Evolutionary conservation across 2,888 invertebrate genomes (phyloP).

Genomic region (Criorhina ranunculi): DNA sequence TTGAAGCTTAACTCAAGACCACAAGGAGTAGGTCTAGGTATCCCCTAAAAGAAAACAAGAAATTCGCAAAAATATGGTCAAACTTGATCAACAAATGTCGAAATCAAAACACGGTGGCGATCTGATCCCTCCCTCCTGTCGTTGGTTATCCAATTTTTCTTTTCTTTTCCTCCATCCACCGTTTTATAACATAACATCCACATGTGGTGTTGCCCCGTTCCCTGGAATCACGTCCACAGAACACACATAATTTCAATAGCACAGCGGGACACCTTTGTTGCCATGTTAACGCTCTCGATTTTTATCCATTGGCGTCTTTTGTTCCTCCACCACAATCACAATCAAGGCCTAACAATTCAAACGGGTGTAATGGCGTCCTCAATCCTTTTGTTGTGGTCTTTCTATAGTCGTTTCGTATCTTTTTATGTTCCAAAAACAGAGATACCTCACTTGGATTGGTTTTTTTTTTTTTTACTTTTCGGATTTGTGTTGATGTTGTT

Average conservation of each 20-base stretch:
- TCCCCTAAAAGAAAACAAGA: not conserved
- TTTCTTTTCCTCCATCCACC: conserved; percentile 5
- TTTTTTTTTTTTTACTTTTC: conserved; percentile 33
- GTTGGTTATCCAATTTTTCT: conserved; percentile 41
- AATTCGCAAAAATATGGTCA: too few relatives aligned
- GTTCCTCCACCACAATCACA: conserved; percentile 45
- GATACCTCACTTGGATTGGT: conserved; percentile 40
- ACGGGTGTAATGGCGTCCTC: conserved; percentile 74
- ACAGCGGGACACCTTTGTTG: conserved; percentile 84
- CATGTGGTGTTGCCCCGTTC: conserved; percentile 45
- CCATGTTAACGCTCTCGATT: conserved; percentile 84
- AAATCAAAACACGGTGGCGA: conserved; percentile 55
- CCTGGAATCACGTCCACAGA: conserved; percentile 52
- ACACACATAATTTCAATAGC: conserved; percentile 83
- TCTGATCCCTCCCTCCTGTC: conserved; percentile 35
- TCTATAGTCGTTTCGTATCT: conserved; percentile 50
- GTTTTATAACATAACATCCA: conserved; percentile 43
- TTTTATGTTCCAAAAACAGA: conserved; percentile 15
- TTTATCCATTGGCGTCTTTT: conserved; percentile 51
- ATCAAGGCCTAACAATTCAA: conserved; percentile 68
- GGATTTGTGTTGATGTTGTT: conserved; percentile 10
- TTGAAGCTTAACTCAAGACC: not conserved
- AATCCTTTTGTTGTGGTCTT: conserved; percentile 75
- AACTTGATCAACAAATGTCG: not conserved
- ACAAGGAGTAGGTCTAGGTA: conserved; percentile 1